A percentile compares a stretch with the other conserved stretches of the same genome.
Evolutionary conservation across 2,888 invertebrate genomes (phyloP).

Genomic region (Marronus borbonicus): DNA sequence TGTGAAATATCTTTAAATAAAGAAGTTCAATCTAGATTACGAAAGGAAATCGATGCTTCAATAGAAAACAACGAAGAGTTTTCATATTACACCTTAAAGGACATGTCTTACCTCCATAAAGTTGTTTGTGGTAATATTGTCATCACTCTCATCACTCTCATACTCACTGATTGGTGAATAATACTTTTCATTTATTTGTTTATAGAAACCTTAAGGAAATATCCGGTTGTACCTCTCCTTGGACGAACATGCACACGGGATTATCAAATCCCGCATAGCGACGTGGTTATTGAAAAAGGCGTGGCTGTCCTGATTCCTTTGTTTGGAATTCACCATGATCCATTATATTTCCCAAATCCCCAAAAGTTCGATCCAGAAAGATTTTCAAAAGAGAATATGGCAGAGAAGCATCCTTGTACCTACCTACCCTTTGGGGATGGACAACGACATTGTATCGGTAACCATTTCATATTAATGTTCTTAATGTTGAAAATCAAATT

Average conservation of each 20-base stretch:
- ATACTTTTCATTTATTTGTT: conserved; percentile 42
- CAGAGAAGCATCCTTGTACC: conserved; percentile 48
- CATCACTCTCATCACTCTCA: neutral
- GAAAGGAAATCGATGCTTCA: conserved; percentile 71
- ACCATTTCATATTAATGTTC: neutral
- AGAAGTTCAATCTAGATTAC: conserved; percentile 72
- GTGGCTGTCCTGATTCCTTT: conserved; percentile 65
- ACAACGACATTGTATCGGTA: conserved; percentile 57
- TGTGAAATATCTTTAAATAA: conserved; percentile 73
- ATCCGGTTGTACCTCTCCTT: conserved; percentile 66
- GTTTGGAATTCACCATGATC: conserved; percentile 65
- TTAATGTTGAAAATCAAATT: conserved; percentile 21
- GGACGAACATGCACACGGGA: conserved; percentile 61
- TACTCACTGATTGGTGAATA: neutral
- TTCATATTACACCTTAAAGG: conserved; percentile 72
- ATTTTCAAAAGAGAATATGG: conserved; percentile 62
- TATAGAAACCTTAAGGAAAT: conserved; percentile 69
- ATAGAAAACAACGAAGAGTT: conserved; percentile 68
- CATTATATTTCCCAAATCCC: conserved; percentile 66
- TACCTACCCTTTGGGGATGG: conserved; percentile 59
- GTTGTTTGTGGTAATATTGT: conserved; percentile 71
- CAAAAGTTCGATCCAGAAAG: conserved; percentile 67
- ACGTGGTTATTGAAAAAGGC: conserved; percentile 64
- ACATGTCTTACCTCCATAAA: conserved; percentile 75
- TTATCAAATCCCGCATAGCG: conserved; percentile 61